Evolutionary conservation across 2,888 invertebrate species (phyloP), one percentile per base, ranked within the genome.

Genomic region (Limnephilus lunatus): DNA sequence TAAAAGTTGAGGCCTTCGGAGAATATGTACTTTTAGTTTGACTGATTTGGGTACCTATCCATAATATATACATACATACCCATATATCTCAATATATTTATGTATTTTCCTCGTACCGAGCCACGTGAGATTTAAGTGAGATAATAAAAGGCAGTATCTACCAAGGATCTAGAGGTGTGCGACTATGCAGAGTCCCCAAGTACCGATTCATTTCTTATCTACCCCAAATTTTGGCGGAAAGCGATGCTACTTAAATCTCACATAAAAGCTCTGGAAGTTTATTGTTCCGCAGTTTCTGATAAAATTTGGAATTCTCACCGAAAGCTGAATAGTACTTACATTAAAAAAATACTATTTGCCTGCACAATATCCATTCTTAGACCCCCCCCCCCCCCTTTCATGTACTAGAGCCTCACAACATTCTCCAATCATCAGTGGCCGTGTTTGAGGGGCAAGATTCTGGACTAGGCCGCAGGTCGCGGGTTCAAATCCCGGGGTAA

Each of bases 131-230:
- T 86, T 86, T 85, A 85, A 86, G 86, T 48, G 86, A 86, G 86
- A 44, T 48, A 85, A 48, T 86, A 86, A 39, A 7, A 68, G n/a
- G 25, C 3, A 68, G 68, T 25, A 68, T n/a, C 25, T 68, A n/a
- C 7, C 9, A 2, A 25, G 9, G 25, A 1, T n/a, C 31, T 53
- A 35, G n/a, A 92, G 89, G 88, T 92, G 87, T 81, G 81, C 80
- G 81, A 91, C 86, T 31, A 86, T n/a, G 48, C 85, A 48, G 88
- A 89, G 85, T 92, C 92, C 92, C 91, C 85, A 90, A 91, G 92
- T 86, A 35, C 68, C 92, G 91, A 91, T 92, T 53, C 90, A 31
- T 68, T 82, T 85, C 89, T 92, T 92, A 92, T 92, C 92, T 92
- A 86, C 92, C 91, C 30, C 90, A 48, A 89, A 86, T 80, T 87